phyloP scores from a whole-genome alignment of 1,140 invertebrate genomes.

The Anastrepha ludens region DNA sequence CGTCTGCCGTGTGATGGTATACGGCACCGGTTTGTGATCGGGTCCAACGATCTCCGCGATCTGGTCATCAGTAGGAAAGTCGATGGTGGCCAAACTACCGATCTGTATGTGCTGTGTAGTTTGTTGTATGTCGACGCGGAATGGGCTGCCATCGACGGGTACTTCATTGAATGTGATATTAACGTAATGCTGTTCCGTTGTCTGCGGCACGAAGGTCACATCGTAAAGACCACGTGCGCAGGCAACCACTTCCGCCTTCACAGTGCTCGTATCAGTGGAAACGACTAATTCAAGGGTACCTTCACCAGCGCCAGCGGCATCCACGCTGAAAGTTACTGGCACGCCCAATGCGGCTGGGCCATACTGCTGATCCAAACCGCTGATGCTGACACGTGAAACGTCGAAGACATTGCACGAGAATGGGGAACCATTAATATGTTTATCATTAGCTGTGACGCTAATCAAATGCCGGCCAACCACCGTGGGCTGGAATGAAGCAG shows the following conservation, averaged over 20 bases:
- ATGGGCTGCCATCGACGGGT: slow-evolving; percentile 92
- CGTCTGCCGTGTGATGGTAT: slow-evolving; percentile 75
- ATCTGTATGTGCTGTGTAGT: slow-evolving; percentile 80
- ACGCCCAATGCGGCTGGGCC: slow-evolving; percentile 83
- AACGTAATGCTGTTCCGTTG: slow-evolving; percentile 92
- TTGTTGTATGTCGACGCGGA: slow-evolving; percentile 94
- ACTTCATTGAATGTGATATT: slow-evolving; percentile 98
- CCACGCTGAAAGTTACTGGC: slow-evolving; percentile 92
- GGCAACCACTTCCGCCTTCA: slow-evolving; percentile 91
- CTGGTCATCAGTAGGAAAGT: slow-evolving; percentile 76
- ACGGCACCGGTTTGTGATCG: slow-evolving; percentile 75
- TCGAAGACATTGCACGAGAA: slow-evolving; percentile 96
- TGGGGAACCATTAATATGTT: slow-evolving; percentile 91
- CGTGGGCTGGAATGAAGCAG: slow-evolving; percentile 85
- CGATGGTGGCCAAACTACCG: slow-evolving; percentile 77
- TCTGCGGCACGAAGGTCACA: slow-evolving; percentile 96
- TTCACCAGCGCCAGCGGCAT: slow-evolving; percentile 96
- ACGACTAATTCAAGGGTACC: slow-evolving; percentile 96
- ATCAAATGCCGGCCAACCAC: slow-evolving; percentile 92
- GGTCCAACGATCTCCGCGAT: slow-evolving; percentile 78
- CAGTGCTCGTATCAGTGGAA: slow-evolving; percentile 90
- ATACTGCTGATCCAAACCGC: slow-evolving; percentile 80
- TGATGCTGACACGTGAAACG: slow-evolving; percentile 88
- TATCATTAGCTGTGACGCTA: slow-evolving; percentile 85
- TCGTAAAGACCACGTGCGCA: slow-evolving; percentile 95